A percentile compares a stretch with the other conserved stretches of the same genome.
These are phyloP conservation scores for Tetanocera ferruginea DNA, from an alignment of 2,888 invertebrate species.

Conservation along the genomic window DNA sequence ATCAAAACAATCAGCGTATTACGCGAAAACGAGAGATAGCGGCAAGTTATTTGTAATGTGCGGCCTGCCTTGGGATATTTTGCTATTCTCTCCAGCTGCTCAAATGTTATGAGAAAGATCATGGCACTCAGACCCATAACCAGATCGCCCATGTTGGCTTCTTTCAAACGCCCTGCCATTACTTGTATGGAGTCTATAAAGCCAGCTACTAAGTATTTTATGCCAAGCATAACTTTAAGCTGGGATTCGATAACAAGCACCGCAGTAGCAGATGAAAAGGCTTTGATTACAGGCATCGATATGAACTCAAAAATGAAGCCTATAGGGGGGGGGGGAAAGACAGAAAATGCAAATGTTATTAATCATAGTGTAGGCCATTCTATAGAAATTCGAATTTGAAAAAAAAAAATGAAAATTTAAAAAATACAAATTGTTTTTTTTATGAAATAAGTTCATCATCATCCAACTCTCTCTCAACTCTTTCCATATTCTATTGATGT, in stretches of 20 bases:
- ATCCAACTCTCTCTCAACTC: too few species aligned
- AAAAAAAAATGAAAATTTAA: too few species aligned
- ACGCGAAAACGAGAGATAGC: constrained; percentile 81
- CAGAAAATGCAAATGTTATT: neutral
- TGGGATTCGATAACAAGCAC: constrained; percentile 84
- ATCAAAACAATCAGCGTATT: constrained; percentile 83
- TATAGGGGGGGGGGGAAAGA: constrained; percentile 61
- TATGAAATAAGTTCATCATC: too few species aligned
- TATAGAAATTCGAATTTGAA: too few species aligned
- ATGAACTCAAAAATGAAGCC: constrained; percentile 90
- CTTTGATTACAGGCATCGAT: constrained; percentile 85
- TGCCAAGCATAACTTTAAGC: constrained; percentile 81
- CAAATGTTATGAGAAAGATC: constrained; percentile 75
- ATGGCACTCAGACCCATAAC: constrained; percentile 78
- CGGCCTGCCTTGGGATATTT: constrained; percentile 60
- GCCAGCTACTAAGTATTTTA: constrained; percentile 79
- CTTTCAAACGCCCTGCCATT: constrained; percentile 71
- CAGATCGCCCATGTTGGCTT: constrained; percentile 76
- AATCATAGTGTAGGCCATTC: too few species aligned
- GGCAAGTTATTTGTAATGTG: constrained; percentile 72
- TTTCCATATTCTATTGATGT: too few species aligned
- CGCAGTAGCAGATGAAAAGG: constrained; percentile 90
- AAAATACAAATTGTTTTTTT: too few species aligned
- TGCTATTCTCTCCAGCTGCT: constrained; percentile 77
- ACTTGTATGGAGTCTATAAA: constrained; percentile 75